Base-by-base conservation (phyloP, 2,888 invertebrate genomes). In the Platynereis dumerilii region DNA sequence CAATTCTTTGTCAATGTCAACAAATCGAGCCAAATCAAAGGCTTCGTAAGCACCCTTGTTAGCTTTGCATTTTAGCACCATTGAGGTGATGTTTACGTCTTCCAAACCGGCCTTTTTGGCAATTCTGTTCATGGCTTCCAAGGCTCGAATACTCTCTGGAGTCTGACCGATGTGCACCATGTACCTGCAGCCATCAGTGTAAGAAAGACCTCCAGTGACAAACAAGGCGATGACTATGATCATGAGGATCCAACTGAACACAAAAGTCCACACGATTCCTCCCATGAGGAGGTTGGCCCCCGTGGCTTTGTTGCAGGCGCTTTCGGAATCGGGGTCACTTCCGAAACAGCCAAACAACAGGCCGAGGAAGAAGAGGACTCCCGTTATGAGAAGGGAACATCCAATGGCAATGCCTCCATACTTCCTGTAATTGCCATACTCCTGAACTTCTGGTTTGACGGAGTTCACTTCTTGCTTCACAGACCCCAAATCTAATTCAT, bases 321-420 rank as follows among this genome's bases (percentile, higher is more conserved):
- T 91, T 20, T 84, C 83, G 68, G 91, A 91, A 81, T 91, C 91
- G 0, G 94, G 93, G 72, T 94, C 88, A 84, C 92, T 92, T 57
- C 95, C 95, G 85, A 94, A 94, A 79, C 93, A 91, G 66, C 96
- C 96, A 83, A 93, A 94, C 77, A 93, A 86, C 63, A 96, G 86
- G 1, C 94, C 95, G 79, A 92, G 87, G 60, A 90, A 89, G 78
- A 93, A 86, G 76, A 91, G 89, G 61, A 89, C 79, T 29, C 91
- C 87, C 34, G 92, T 88, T 71, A 92, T 88, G 71, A 91, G 81
- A 58, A 92, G 84, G 66, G 93, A 85, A 66, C 90, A 86, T 63
- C 89, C 87, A 60, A 92, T 87, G 17, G 87, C 90, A 55, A 92
- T 86, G 28, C 91, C 91, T n/a, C 87, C 85, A 83, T 92, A 92